phyloP scores from a whole-genome alignment of 2,797 vertebrate genomes.

The Microhierax caerulescens region DNA sequence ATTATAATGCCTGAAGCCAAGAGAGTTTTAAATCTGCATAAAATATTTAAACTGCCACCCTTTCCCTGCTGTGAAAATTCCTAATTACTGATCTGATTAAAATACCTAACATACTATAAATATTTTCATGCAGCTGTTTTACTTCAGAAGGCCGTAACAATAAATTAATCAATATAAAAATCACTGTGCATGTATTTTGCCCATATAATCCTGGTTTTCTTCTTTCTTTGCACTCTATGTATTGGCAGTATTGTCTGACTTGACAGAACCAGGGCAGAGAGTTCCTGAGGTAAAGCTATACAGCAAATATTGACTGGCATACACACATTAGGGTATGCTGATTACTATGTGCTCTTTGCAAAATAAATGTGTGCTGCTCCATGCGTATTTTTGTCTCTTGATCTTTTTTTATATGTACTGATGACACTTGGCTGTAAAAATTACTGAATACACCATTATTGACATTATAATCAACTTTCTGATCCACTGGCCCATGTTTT shows the following conservation, averaged over 20 bases:
- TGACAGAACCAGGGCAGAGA: conserved; percentile 2
- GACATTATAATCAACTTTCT: neutral
- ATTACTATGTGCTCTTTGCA: neutral
- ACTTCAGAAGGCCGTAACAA: neutral
- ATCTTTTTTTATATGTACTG: neutral
- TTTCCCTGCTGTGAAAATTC: neutral
- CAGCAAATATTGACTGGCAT: neutral
- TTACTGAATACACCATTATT: neutral
- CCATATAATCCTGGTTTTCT: neutral
- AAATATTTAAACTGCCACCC: neutral
- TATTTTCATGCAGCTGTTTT: neutral
- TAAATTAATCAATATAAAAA: neutral
- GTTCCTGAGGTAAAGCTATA: neutral
- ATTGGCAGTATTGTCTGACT: neutral
- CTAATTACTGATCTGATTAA: neutral
- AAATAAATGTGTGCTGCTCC: neutral
- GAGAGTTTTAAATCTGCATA: neutral
- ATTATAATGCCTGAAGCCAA: neutral
- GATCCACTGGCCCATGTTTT: neutral
- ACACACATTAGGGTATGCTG: neutral
- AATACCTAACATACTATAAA: neutral
- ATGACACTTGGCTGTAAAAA: neutral
- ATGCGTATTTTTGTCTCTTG: neutral
- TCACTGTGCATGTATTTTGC: neutral
- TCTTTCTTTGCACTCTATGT: neutral